These are phyloP conservation scores for Valencia hispanica DNA, from an alignment of 2,797 vertebrate genomes.

Conservation along the genomic window DNA sequence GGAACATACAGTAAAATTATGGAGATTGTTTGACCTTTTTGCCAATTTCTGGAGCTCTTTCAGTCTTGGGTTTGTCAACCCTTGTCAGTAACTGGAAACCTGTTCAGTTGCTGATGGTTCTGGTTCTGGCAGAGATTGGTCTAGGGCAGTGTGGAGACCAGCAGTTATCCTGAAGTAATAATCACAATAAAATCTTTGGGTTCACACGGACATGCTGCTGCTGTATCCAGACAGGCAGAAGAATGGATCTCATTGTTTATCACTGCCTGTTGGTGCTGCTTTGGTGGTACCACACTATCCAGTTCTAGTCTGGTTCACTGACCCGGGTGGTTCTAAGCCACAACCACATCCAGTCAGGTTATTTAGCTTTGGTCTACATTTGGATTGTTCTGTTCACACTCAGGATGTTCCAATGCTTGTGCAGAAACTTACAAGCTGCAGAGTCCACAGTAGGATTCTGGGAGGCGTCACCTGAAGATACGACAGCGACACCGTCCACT, in stretches of 20 bases:
- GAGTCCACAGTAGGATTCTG: slow-evolving; percentile 77
- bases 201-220: neutral
- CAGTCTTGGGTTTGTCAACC: neutral
- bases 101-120: neutral
- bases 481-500: slow-evolving; percentile 88
- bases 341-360: too few relatives aligned
- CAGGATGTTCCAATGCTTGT: neutral
- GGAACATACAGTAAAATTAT: neutral
- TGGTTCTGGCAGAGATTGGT: neutral
- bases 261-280: neutral
- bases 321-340: too few relatives aligned
- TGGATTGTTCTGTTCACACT: neutral
- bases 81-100: neutral
- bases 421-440: slow-evolving; percentile 81
- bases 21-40: neutral
- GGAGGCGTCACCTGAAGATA: slow-evolving; percentile 85
- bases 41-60: neutral
- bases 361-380: too few relatives aligned
- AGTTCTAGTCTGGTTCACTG: too few relatives aligned
- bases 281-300: neutral
- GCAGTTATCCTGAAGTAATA: neutral
- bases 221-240: neutral
- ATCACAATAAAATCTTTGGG: neutral
- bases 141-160: neutral
- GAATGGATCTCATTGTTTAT: neutral